These are phyloP conservation scores for Bombus superbus DNA, from an alignment of 1,140 invertebrate species.

Conservation along the genomic window DNA sequence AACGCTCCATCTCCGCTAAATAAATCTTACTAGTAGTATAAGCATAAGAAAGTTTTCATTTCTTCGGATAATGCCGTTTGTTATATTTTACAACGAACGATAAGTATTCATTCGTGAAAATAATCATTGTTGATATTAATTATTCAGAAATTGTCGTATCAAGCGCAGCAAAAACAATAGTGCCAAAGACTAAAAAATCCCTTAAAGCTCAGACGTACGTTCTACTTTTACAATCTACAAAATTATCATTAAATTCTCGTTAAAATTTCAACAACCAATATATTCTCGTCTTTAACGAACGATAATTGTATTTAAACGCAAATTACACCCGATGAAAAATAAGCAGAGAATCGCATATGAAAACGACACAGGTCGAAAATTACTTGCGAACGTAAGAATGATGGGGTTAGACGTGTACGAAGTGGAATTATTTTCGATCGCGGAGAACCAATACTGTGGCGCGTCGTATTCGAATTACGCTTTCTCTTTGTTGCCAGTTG, in stretches of 20 bases:
- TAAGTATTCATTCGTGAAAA: too few species aligned
- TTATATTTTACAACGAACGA: too few species aligned
- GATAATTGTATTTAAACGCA: background rate
- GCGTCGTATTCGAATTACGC: conserved; percentile 16
- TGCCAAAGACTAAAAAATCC: too few species aligned
- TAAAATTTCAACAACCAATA: background rate
- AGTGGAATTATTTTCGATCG: background rate
- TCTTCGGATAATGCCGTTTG: too few species aligned
- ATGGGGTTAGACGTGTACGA: background rate
- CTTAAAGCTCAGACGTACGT: too few species aligned
- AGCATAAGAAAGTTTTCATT: too few species aligned
- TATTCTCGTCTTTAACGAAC: background rate
- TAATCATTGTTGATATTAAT: too few species aligned
- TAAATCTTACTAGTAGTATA: too few species aligned
- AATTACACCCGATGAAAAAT: background rate
- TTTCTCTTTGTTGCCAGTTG: conserved; percentile 17
- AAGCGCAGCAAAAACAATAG: too few species aligned
- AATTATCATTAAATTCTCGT: background rate
- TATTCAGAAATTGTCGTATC: too few species aligned
- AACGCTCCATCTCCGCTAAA: too few species aligned
- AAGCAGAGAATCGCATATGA: background rate
- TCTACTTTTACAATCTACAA: background rate
- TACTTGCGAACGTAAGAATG: too few species aligned
- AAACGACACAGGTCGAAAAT: background rate
- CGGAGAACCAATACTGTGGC: background rate